Base-by-base conservation (phyloP, 2,113 vertebrate genomes). In the Lophura nycthemera region DNA sequence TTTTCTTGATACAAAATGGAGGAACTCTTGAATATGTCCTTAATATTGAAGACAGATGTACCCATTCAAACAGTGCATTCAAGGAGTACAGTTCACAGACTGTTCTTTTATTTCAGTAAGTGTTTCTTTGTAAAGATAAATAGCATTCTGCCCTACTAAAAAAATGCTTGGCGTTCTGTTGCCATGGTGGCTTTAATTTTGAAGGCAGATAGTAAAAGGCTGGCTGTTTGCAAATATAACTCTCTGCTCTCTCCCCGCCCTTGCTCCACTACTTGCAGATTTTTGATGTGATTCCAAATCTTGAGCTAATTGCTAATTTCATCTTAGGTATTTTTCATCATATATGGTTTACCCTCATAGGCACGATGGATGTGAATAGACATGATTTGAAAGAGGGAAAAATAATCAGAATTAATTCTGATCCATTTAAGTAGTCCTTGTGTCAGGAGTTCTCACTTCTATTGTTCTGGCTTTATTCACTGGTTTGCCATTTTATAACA, bases 1-100 rank as follows among this genome's bases (percentile, higher is more conserved):
- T n/a, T 66, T 79, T 77, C 70, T 24, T 80, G 72, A 43, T 65
- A 71, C 15, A 78, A 92, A 95, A 81, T 60, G 43, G 65, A 83
- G 89, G 34, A 92, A 74, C 42, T 65, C 83, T 75, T 90, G 86
- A 94, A 74, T 65, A 82, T n/a, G n/a, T 75, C 69, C 65, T 67
- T 88, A 82, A 65, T 69, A 69, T 11, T 20, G 38, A 81, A 88
- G 65, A 81, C 57, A 93, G 92, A 95, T 63, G 42, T 22, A 64
- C n/a, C 84, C 15, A 32, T 72, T 93, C 56, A 70, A 48, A 61
- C 29, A 52, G 48, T 40, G 45, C 19, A 30, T 86, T 92, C 71
- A 61, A 48, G 56, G 83, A 83, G 59, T 70, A 52, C 47, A 40
- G 13, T 83, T 92, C 74, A 65, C 48, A 67, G 84, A 56, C 65